Evolutionary conservation across 2,797 vertebrate species (phyloP), one percentile per base, ranked within the genome.

Genomic region (Florisuga fusca): DNA sequence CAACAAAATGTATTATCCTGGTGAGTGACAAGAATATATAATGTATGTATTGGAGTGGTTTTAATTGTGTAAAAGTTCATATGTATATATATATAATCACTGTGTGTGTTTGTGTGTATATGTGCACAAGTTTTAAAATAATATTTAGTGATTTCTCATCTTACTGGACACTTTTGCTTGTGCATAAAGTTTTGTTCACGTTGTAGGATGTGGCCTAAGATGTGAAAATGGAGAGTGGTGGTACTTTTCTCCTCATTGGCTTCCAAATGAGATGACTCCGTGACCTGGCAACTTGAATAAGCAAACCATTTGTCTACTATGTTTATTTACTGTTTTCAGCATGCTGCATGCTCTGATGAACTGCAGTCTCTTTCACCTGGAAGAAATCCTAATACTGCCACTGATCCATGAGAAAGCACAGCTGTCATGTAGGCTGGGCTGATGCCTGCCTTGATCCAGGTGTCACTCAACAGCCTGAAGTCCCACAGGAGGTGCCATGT

Each of bases 31-130:
- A 59, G 80, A 90, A 54, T 81, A 33, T 89, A 83, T 78, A 3
- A 22, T 59, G 34, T 83, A 72, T 74, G 58, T 87, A 66, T 48
- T 64, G 36, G 58, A 72, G 53, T 85, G 67, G 34, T 84, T 94
- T 36, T 66, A 87, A 81, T 43, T 88, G 62, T 88, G 71, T 85
- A 83, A 45, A 86, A 80, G 23, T 79, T 84, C 12, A 0, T 71
- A 58, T 87, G 82, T 92, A 79, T 87, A 95, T 94, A 88, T 83
- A 89, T 85, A 45, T 84, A 63, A 66, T 72, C 22, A 26, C 43
- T 72, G 5, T 74, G n/a, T 80, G 45, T 89, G 62, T 77, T 38
- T 94, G 10, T 87, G 62, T 81, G 75, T 87, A 12, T 59, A 20
- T 41, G 34, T 34, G 55, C 38, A 63, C 57, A 87, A 46, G 36